phyloP scores from a whole-genome alignment of 2,113 vertebrate species.

The Chaetodon trifascialis region DNA sequence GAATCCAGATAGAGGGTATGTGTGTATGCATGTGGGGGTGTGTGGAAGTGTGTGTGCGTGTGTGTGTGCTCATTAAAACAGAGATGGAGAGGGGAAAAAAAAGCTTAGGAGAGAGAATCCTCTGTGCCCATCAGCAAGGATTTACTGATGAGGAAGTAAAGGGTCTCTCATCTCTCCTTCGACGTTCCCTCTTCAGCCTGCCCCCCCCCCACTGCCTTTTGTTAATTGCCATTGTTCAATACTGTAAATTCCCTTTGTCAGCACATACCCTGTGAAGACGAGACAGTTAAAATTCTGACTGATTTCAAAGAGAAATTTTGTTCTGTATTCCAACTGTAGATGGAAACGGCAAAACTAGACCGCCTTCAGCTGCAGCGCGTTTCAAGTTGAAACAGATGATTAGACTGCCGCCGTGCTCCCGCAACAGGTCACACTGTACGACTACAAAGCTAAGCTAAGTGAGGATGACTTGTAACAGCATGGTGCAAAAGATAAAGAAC shows the following conservation, averaged over 20 bases:
- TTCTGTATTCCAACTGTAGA: constrained; percentile 43
- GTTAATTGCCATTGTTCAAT: constrained; percentile 75
- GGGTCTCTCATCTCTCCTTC: constrained; percentile 74
- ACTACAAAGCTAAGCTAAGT: constrained; percentile 44
- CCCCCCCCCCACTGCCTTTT: constrained; percentile 53
- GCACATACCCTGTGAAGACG: constrained; percentile 56
- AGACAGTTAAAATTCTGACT: constrained; percentile 52
- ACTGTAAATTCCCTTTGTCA: constrained; percentile 74
- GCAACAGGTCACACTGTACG: constrained; percentile 54
- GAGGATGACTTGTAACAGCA: constrained; percentile 38
- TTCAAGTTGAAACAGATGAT: constrained; percentile 55
- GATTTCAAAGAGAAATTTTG: constrained; percentile 64
- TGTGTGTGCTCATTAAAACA: constrained; percentile 77
- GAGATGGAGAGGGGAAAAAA: constrained; percentile 7
- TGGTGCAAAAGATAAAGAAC: constrained; percentile 36
- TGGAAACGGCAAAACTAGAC: constrained; percentile 9
- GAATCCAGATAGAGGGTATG: constrained; percentile 49
- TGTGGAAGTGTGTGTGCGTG: constrained; percentile 35
- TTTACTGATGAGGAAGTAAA: constrained; percentile 77
- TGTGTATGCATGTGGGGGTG: constrained; percentile 47
- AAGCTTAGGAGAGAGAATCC: constrained; percentile 56
- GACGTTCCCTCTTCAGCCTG: constrained; percentile 55
- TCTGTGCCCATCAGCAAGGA: constrained; percentile 74
- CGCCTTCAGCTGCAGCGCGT: constrained; percentile 30
- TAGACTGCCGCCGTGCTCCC: constrained; percentile 24